Conservation (phyloP, 2,113 vertebrate genomes). For the Balaenoptera acutorostrata region DNA sequence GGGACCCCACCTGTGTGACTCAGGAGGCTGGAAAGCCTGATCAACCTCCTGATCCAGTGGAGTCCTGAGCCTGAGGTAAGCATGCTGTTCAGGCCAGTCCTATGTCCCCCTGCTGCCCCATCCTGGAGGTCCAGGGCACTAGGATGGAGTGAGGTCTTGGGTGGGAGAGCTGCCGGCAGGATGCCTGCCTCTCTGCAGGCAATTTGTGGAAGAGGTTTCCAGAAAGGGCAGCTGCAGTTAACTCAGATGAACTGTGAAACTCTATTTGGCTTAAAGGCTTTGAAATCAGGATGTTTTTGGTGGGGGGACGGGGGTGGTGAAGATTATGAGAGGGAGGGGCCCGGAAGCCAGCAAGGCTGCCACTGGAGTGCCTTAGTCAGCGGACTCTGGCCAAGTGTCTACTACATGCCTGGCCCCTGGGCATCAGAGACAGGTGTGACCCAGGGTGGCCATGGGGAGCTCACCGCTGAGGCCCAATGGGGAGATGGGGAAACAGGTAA, state of each 20-base stretch:
- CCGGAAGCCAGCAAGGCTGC: no score
- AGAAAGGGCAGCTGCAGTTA: constrained; percentile 73
- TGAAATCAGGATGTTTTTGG: neutral
- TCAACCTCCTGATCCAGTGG: neutral
- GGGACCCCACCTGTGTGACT: no score
- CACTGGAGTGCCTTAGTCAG: neutral
- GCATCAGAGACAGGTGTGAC: neutral
- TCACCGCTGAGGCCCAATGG: neutral
- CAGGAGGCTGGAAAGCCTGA: neutral
- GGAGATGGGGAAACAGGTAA: neutral
- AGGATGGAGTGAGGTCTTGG: constrained; percentile 51
- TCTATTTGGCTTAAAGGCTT: constrained; percentile 73
- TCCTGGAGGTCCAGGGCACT: neutral
- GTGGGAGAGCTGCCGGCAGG: constrained; percentile 71
- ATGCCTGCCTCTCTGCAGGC: constrained; percentile 55
- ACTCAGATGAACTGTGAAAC: constrained; percentile 80
- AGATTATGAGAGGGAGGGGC: neutral
- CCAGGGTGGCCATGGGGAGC: neutral
- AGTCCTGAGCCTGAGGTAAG: neutral
- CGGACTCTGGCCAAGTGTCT: neutral
- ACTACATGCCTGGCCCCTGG: accelerated
- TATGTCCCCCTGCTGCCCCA: neutral
- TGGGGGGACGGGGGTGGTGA: accelerated
- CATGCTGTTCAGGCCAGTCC: neutral
- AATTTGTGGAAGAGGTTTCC: constrained; percentile 56